Evolutionary conservation across 2,888 invertebrate species (phyloP), one percentile per base, ranked within the genome.

Genomic region (Eristalis arbustorum): DNA sequence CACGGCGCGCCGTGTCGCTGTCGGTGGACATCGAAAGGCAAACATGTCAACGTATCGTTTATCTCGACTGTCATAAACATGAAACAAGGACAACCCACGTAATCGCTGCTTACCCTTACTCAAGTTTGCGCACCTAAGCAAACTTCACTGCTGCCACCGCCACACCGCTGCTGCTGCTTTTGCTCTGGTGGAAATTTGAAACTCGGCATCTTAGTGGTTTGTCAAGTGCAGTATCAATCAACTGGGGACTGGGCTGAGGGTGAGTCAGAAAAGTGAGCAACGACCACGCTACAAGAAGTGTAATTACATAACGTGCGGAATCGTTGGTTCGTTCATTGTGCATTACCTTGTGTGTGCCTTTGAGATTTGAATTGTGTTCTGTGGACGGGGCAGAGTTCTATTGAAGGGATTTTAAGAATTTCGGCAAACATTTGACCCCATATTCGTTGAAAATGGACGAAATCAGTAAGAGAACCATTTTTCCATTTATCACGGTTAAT

Each of bases 181-280:
- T n/a, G 13, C 28, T n/a, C 13, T 22, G 18, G 18, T 66, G 23
- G 82, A 76, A 82, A 87, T 82, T 82, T 82, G 85, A 87, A 77
- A 87, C 82, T 71, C 40, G 66, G 67, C 74, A 74, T 78, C 71
- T 63, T 73, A 71, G 85, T 75, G 85, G 82, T 87, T 82, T 87
- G 85, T 87, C 85, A 87, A 87, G 82, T 87, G 85, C 82, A 87
- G 82, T 82, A 87, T 87, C 85, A 78, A 87, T 87, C 85, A 87
- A 84, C 67, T 42, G 37, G 40, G 34, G 49, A 18, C 57, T 64
- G n/a, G n/a, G 37, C 28, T n/a, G 49, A 22, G 40, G 18, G 13
- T 18, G 14, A 25, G 1, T 34, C 28, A 56, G 72, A 73, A 68
- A 76, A 80, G 64, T 64, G 81, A 75, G 66, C 81, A 81, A 40